These are phyloP conservation scores for Agrochola circellaris DNA, from an alignment of 2,888 invertebrate species.

Conservation along the genomic window DNA sequence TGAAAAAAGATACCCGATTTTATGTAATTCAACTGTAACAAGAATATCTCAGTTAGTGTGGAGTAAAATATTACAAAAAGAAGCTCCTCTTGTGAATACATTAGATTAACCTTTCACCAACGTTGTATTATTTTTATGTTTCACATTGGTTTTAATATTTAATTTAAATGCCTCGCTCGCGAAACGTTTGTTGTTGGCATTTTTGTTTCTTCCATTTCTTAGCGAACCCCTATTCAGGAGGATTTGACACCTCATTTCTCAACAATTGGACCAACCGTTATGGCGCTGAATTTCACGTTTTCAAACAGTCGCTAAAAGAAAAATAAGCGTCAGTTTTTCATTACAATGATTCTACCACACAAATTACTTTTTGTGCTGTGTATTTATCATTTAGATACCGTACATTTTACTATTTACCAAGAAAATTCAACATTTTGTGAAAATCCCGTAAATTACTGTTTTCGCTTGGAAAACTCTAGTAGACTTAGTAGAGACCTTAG, in stretches of 20 bases:
- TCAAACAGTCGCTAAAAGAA: slow-evolving; percentile 42
- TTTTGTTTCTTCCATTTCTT: slow-evolving; percentile 39
- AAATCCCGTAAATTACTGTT: not conserved
- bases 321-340: slow-evolving; percentile 45
- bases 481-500: no score
- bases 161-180: slow-evolving; percentile 37
- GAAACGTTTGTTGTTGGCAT: slow-evolving; percentile 36
- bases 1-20: not conserved
- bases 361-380: not conserved
- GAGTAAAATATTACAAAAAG: not conserved
- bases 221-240: slow-evolving; percentile 24
- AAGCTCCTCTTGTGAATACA: slow-evolving; percentile 14
- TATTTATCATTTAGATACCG: not conserved
- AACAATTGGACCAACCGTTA: slow-evolving; percentile 53
- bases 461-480: not conserved
- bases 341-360: slow-evolving; percentile 32
- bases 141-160: slow-evolving; percentile 40
- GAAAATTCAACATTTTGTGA: not conserved
- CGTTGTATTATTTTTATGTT: slow-evolving; percentile 24
- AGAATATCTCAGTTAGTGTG: slow-evolving; percentile 8
- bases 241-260: slow-evolving; percentile 59
- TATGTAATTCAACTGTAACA: not conserved
- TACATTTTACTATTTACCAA: slow-evolving; percentile 1
- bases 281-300: slow-evolving; percentile 46
- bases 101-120: slow-evolving; percentile 17